Evolutionary conservation across 2,888 invertebrate genomes (phyloP).

Genomic region (Hanleya hanleyi): DNA sequence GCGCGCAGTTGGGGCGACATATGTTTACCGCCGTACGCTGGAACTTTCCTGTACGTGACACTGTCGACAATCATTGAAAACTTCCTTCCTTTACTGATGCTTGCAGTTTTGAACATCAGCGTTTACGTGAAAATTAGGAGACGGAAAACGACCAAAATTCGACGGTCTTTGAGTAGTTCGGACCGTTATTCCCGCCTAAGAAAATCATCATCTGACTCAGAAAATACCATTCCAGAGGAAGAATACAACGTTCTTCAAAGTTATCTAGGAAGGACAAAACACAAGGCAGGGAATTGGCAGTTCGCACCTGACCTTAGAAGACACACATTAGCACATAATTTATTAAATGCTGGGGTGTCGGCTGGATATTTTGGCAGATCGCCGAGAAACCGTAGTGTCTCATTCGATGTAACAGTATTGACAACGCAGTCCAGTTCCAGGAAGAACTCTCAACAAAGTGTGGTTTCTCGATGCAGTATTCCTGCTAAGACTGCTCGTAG

Average conservation of each 20-base stretch:
- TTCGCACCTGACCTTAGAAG: neutral
- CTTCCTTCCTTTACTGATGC: conserved; percentile 48
- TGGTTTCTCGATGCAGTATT: neutral
- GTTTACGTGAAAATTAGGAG: conserved; percentile 57
- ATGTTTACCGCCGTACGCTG: conserved; percentile 45
- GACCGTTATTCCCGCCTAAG: conserved; percentile 43
- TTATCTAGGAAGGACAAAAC: neutral
- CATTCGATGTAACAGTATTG: conserved; percentile 13
- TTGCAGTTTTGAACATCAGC: conserved; percentile 54
- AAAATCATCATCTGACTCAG: conserved; percentile 50
- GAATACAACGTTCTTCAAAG: neutral
- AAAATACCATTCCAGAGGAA: conserved; percentile 9
- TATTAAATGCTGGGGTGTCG: neutral
- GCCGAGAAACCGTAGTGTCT: conserved; percentile 12
- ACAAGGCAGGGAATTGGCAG: neutral
- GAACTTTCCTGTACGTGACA: conserved; percentile 43
- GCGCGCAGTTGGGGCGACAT: neutral
- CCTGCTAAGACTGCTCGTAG: conserved; percentile 14
- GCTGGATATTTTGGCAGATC: neutral
- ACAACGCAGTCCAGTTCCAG: neutral
- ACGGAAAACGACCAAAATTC: conserved; percentile 57
- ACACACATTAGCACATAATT: neutral
- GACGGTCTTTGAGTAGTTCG: conserved; percentile 56
- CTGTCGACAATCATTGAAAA: conserved; percentile 48
- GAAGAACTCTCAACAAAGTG: neutral